Conservation (phyloP, 2,888 invertebrate species). For the Drosophila paramelanica region DNA sequence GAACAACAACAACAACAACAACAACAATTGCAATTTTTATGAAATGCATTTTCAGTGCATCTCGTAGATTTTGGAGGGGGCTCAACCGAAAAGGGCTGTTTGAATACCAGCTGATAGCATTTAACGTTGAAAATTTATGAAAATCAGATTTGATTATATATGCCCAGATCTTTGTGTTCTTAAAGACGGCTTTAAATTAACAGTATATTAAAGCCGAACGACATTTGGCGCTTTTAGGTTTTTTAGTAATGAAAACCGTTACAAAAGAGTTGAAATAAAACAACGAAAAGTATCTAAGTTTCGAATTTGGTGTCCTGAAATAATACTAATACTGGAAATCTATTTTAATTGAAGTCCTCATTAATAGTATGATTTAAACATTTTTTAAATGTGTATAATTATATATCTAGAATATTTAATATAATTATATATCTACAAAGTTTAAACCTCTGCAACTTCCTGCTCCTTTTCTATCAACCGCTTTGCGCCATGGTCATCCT, state of each 20-base stretch:
- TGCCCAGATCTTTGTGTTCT: background rate
- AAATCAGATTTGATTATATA: background rate
- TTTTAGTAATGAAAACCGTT: no score
- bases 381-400: no score
- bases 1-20: slow-evolving; percentile 19
- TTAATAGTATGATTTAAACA: no score
- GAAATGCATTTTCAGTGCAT: slow-evolving; percentile 28
- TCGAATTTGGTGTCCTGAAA: no score
- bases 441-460: background rate
- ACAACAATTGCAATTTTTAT: slow-evolving; percentile 42
- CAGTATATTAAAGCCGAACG: background rate
- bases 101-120: slow-evolving; percentile 14
- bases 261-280: no score
- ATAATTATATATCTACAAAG: background rate
- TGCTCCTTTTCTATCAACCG: background rate
- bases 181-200: background rate
- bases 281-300: no score
- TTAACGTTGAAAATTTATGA: slow-evolving; percentile 17
- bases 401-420: no score
- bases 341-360: no score
- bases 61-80: background rate
- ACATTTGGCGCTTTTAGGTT: no score
- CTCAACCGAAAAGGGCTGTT: background rate
- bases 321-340: no score
- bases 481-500: background rate